Percentiles rank a stretch among this genome's conserved stretches.
Evolutionary conservation across 2,888 invertebrate genomes (phyloP).

Genomic region (Agrochola lychnidis): DNA sequence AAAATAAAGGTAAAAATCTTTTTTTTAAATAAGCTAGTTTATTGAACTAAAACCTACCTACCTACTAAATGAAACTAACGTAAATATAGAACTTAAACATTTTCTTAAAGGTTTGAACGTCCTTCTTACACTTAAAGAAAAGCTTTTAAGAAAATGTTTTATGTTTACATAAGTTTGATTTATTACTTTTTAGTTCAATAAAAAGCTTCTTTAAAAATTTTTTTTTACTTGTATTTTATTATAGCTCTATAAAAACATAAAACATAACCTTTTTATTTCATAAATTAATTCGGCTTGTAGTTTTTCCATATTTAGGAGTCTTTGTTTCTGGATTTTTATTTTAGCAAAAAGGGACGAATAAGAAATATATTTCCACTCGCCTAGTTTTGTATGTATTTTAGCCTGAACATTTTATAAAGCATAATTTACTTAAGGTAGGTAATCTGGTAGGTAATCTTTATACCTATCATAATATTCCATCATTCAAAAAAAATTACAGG

Average conservation of each 20-base stretch:
- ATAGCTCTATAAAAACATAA: not conserved
- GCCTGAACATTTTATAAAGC: not conserved
- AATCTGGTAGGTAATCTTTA: not conserved
- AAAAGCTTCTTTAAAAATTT: too few relatives aligned
- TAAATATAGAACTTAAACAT: too few relatives aligned
- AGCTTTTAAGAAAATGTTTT: too few relatives aligned
- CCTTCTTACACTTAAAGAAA: too few relatives aligned
- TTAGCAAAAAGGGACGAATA: not conserved
- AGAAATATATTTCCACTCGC: not conserved
- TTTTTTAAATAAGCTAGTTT: too few relatives aligned
- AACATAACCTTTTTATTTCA: not conserved
- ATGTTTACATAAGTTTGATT: too few relatives aligned
- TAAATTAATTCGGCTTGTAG: not conserved
- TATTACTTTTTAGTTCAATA: too few relatives aligned
- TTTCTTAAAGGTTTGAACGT: too few relatives aligned
- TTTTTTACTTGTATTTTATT: not conserved
- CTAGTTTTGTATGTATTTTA: not conserved
- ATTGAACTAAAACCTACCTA: too few relatives aligned
- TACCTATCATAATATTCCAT: not conserved
- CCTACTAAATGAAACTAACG: too few relatives aligned
- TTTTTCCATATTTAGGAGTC: not conserved
- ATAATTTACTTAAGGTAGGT: not conserved
- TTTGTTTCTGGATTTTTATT: not conserved
- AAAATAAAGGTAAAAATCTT: too few relatives aligned
- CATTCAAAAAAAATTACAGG: not conserved